Evolutionary conservation across 2,797 vertebrate species (phyloP).

Genomic region (Coranthus polyacanthus): DNA sequence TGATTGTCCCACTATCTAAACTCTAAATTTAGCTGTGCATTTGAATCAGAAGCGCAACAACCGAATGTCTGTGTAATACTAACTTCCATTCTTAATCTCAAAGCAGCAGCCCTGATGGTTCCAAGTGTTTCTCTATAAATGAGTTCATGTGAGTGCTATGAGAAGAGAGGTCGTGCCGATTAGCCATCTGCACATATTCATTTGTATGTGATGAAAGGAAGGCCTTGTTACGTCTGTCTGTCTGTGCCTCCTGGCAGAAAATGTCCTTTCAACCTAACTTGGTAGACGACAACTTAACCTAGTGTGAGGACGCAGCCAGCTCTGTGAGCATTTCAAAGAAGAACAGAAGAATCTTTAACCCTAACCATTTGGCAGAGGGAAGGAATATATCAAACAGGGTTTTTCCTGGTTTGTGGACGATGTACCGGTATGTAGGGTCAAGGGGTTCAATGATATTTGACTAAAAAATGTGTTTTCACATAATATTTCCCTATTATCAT

Average conservation of each 20-base stretch:
- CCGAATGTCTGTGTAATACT: constrained; percentile 1
- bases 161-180: background rate
- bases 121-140: background rate
- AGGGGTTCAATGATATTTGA: too few species aligned
- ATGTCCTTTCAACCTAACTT: background rate
- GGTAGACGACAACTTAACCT: background rate
- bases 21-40: background rate
- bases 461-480: too few species aligned
- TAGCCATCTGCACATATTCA: constrained; percentile 5
- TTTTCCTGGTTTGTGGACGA: too few species aligned
- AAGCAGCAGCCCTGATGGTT: too few species aligned
- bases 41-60: constrained; percentile 10
- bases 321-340: background rate
- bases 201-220: constrained; percentile 22
- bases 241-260: too few species aligned
- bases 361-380: too few species aligned
- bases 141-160: background rate
- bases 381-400: too few species aligned
- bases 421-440: too few species aligned
- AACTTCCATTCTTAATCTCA: too few species aligned
- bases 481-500: too few species aligned
- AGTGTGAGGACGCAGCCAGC: background rate
- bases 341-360: background rate
- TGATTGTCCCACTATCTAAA: background rate
- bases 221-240: constrained; percentile 32